A percentile compares a stretch with the other conserved stretches of the same genome.
Conservation (phyloP, 2,797 vertebrate genomes). For the Hafferia zeledoni region DNA sequence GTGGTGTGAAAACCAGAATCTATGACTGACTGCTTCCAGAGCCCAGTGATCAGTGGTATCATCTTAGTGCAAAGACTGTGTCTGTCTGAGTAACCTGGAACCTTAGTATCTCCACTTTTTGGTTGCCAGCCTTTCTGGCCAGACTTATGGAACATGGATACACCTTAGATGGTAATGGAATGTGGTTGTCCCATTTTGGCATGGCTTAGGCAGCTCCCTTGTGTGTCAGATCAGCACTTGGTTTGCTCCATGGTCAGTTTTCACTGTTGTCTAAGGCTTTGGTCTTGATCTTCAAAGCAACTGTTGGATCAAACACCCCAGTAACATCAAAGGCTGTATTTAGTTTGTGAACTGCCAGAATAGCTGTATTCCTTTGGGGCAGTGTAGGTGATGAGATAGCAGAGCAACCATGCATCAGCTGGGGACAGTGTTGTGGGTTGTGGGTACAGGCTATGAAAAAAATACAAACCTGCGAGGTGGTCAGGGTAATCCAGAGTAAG, state of each 20-base stretch:
- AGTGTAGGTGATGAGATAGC: background rate
- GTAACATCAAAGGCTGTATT: background rate
- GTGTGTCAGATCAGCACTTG: background rate
- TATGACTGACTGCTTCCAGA: background rate
- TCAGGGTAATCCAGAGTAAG: background rate
- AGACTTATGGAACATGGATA: background rate
- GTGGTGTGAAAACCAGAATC: background rate
- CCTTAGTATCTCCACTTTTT: background rate
- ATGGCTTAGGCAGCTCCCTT: background rate
- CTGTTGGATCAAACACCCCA: background rate
- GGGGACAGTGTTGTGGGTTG: background rate
- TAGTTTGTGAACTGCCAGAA: background rate
- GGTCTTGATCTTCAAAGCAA: constrained; percentile 28
- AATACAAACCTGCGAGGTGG: rapidly evolving
- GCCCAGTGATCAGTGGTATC: background rate
- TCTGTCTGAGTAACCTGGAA: background rate
- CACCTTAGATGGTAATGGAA: background rate
- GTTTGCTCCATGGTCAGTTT: background rate
- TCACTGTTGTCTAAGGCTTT: background rate
- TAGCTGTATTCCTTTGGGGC: background rate
- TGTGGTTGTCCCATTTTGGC: background rate
- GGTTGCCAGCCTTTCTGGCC: background rate
- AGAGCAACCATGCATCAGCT: background rate
- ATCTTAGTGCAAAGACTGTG: background rate
- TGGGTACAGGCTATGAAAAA: background rate